Evolutionary conservation across 2,888 invertebrate species (phyloP).

Genomic region (Synanthedon vespiformis): DNA sequence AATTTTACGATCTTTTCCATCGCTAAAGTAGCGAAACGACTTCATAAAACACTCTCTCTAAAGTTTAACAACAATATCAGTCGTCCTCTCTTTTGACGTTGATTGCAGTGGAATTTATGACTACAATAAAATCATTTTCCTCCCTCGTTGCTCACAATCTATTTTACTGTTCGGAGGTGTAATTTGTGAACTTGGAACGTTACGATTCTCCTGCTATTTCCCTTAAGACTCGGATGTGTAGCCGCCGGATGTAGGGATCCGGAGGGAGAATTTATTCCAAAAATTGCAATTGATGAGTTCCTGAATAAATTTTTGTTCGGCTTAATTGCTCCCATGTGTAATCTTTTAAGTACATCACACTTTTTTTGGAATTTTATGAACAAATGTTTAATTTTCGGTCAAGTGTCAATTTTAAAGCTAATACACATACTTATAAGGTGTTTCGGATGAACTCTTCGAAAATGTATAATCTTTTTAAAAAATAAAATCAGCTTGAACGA

Average conservation of each 20-base stretch:
- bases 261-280: neutral
- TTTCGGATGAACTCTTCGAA: no score
- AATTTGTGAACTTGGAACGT: constrained; percentile 1
- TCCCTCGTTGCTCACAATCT: constrained; percentile 1
- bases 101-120: constrained; percentile 5
- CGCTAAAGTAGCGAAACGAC: constrained; percentile 11
- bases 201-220: neutral
- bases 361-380: no score
- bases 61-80: constrained; percentile 2
- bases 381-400: no score
- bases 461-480: no score
- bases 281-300: no score
- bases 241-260: neutral
- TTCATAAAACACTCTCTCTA: constrained; percentile 9
- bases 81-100: constrained; percentile 2
- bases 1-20: constrained; percentile 15
- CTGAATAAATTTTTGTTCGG: no score
- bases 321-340: no score
- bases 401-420: no score
- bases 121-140: constrained; percentile 5
- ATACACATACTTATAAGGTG: no score
- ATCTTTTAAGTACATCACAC: no score
- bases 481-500: no score
- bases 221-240: neutral
- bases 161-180: constrained; percentile 1